phyloP scores from a whole-genome alignment of 2,113 vertebrate genomes.

The Antechinus stuartii region DNA sequence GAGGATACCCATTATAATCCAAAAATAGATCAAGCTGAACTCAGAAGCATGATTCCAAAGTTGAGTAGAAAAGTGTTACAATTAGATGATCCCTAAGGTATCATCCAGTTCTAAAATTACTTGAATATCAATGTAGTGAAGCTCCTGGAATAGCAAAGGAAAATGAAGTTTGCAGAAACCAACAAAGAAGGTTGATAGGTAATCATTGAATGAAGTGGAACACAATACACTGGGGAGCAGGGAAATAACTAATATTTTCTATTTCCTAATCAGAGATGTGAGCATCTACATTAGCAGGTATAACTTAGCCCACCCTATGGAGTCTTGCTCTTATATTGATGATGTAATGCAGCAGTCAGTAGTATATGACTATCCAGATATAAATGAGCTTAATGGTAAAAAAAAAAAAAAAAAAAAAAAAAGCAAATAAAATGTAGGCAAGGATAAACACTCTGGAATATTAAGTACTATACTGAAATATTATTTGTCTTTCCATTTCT shows the following conservation, averaged over 20 bases:
- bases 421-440: neutral
- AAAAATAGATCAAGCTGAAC: neutral
- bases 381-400: neutral
- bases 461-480: neutral
- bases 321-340: neutral
- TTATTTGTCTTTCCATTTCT: neutral
- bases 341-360: neutral
- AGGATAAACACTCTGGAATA: neutral
- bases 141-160: neutral
- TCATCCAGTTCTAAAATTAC: neutral
- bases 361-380: neutral
- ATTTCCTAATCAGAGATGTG: neutral
- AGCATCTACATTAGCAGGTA: neutral
- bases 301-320: neutral
- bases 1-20: neutral
- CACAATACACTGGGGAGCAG: neutral
- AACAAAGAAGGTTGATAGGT: neutral
- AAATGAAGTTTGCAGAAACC: neutral
- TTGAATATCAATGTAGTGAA: neutral
- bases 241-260: neutral
- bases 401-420: neutral
- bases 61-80: neutral
- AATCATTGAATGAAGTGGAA: neutral
- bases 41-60: neutral
- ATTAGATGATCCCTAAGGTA: neutral